A percentile compares a stretch with the other conserved stretches of the same genome.
Conservation (phyloP, 2,797 vertebrate genomes). For the Pelobates cultripes region DNA sequence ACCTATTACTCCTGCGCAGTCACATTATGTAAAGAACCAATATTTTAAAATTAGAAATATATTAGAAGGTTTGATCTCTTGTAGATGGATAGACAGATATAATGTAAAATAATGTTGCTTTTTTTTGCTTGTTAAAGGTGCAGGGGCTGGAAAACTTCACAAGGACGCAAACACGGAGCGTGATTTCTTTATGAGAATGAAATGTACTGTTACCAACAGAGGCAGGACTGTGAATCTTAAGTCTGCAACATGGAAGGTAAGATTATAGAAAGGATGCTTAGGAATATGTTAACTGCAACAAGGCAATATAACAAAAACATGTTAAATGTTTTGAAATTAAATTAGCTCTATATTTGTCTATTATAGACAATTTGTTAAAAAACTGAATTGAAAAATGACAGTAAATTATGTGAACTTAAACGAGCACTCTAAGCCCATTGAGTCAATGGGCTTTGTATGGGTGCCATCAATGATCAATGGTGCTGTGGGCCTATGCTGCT, state of each 20-base stretch:
- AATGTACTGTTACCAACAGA: constrained; percentile 96
- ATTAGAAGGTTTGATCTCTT: background rate
- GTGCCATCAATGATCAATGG: no score
- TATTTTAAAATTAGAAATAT: no score
- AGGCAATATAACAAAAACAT: no score
- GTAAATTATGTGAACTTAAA: no score
- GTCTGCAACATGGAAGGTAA: constrained; percentile 97
- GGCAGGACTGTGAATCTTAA: constrained; percentile 98
- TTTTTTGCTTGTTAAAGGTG: constrained; percentile 64
- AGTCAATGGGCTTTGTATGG: no score
- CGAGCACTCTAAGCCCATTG: no score
- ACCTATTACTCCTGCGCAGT: background rate
- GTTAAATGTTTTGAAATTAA: background rate
- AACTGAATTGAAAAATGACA: no score
- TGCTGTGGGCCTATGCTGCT: no score
- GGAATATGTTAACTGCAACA: no score
- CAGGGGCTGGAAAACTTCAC: constrained; percentile 84
- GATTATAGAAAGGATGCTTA: background rate
- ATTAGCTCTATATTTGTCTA: no score
- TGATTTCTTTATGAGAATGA: constrained; percentile 99
- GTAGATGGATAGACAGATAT: background rate
- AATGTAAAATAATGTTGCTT: background rate
- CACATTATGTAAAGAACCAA: background rate
- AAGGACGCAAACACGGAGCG: constrained; percentile 88
- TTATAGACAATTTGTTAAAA: no score